Evolutionary conservation across 2,888 invertebrate genomes (phyloP).

Genomic region (Sminthurinus aureus): DNA sequence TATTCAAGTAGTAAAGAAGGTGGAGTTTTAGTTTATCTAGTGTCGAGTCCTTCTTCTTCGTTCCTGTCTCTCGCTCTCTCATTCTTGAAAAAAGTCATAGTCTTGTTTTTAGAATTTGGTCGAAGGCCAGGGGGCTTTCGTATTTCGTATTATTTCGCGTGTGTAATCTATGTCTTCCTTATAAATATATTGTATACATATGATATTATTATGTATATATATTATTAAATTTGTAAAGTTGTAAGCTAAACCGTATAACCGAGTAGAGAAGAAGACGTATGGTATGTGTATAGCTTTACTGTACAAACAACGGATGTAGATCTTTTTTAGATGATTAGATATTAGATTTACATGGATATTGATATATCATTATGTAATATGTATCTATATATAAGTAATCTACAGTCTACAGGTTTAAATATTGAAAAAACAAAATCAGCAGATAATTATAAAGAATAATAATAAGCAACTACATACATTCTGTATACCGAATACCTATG

Average conservation of each 20-base stretch:
- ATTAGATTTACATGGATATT: background rate
- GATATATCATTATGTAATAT: too few relatives aligned
- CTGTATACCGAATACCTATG: too few relatives aligned
- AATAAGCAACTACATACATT: too few relatives aligned
- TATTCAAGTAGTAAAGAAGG: background rate
- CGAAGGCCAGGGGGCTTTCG: constrained; percentile 30
- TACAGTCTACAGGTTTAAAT: too few relatives aligned
- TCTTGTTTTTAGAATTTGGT: constrained; percentile 40
- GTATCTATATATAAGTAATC: too few relatives aligned
- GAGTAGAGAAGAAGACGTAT: too few relatives aligned
- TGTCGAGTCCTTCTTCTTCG: constrained; percentile 20
- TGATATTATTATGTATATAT: background rate
- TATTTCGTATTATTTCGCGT: constrained; percentile 12
- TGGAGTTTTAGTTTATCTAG: background rate
- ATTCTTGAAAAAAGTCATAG: constrained; percentile 16
- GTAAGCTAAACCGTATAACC: too few relatives aligned
- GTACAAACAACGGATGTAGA: background rate
- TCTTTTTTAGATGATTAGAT: background rate
- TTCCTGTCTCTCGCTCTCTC: background rate
- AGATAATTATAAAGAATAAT: too few relatives aligned
- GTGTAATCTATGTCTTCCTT: background rate
- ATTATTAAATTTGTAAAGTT: too few relatives aligned
- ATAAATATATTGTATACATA: background rate
- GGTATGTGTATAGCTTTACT: background rate
- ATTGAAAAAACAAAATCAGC: too few relatives aligned